These are phyloP conservation scores for Phoenicopterus ruber DNA, from an alignment of 2,113 vertebrate species.

Conservation along the genomic window DNA sequence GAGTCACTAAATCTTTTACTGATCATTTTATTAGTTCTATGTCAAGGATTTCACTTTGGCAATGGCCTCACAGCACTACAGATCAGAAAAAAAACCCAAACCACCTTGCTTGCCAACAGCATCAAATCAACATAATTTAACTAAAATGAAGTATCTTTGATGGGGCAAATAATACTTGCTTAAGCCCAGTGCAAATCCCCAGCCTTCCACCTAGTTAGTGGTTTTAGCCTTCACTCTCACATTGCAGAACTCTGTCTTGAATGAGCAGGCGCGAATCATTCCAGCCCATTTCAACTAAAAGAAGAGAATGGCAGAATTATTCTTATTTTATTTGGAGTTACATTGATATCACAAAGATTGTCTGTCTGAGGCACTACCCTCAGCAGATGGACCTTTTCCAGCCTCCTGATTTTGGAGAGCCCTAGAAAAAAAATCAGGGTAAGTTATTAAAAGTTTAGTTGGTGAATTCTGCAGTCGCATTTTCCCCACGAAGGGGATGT, in stretches of 20 bases:
- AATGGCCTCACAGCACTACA: neutral
- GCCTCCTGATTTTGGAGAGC: neutral
- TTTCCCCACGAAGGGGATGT: neutral
- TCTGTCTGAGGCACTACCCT: neutral
- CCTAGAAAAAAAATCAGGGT: neutral
- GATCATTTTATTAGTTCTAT: neutral
- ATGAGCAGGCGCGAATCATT: neutral
- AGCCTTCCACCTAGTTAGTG: neutral
- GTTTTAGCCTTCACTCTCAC: neutral
- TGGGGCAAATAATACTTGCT: neutral
- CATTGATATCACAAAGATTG: neutral
- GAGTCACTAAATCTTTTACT: neutral
- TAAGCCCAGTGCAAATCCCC: neutral
- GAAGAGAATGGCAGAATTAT: neutral
- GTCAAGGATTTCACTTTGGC: neutral
- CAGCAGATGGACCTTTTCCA: neutral
- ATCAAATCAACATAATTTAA: neutral
- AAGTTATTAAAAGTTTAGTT: neutral
- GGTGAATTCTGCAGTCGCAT: neutral
- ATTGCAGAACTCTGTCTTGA: neutral
- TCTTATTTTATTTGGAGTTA: neutral
- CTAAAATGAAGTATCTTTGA: neutral
- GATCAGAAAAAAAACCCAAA: neutral
- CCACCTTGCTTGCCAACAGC: neutral
- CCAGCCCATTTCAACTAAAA: neutral